Conservation (phyloP, 2,888 invertebrate genomes). For the Himalopsyche anomala region DNA sequence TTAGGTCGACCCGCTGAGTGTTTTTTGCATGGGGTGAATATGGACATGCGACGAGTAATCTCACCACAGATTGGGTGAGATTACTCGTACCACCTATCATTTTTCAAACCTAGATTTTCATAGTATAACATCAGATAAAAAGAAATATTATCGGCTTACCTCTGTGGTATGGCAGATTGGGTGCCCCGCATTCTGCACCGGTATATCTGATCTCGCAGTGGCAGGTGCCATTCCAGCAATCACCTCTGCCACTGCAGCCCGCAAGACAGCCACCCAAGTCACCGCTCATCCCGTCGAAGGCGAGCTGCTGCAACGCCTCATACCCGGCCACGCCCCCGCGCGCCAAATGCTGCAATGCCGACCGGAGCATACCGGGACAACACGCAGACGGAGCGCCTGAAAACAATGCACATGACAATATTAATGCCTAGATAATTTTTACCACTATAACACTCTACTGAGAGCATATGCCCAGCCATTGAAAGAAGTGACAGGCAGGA, state of each 20-base stretch:
- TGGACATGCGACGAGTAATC: too few relatives aligned
- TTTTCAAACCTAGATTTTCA: too few relatives aligned
- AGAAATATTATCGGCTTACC: constrained; percentile 68
- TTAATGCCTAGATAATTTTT: background rate
- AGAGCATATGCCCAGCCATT: too few relatives aligned
- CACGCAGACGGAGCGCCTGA: constrained; percentile 55
- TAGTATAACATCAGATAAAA: too few relatives aligned
- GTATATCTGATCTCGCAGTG: constrained; percentile 93
- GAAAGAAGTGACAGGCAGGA: too few relatives aligned
- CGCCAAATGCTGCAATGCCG: constrained; percentile 70
- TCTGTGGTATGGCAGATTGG: constrained; percentile 88
- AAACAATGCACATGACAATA: constrained; percentile 27
- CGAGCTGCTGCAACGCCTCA: constrained; percentile 67
- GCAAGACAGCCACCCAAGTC: constrained; percentile 79
- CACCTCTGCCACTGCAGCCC: constrained; percentile 93
- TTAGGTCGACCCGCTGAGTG: too few relatives aligned
- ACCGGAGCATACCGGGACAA: constrained; percentile 73
- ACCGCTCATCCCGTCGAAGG: constrained; percentile 67
- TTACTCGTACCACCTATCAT: too few relatives aligned
- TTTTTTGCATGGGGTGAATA: too few relatives aligned
- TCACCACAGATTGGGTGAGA: too few relatives aligned
- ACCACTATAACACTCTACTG: too few relatives aligned
- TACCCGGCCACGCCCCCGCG: constrained; percentile 62
- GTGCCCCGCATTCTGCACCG: constrained; percentile 88
- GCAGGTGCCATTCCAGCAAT: constrained; percentile 94